These are phyloP conservation scores for Peromyscus nudipes DNA, from an alignment of 2,797 vertebrate genomes.

Conservation along the genomic window DNA sequence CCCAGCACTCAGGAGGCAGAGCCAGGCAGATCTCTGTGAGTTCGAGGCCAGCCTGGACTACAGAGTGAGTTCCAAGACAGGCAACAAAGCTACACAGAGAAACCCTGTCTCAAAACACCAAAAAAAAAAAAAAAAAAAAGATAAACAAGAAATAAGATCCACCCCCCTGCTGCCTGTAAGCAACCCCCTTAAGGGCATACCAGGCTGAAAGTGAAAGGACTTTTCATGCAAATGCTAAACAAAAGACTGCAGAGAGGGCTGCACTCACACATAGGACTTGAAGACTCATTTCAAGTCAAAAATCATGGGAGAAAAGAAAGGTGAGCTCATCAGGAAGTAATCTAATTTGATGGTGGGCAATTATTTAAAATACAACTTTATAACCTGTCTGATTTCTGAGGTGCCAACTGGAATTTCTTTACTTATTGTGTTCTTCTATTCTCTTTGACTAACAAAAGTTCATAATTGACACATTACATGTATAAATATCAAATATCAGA, in stretches of 20 bases:
- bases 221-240: background rate
- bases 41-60: too few relatives aligned
- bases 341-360: background rate
- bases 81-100: too few relatives aligned
- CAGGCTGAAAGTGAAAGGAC: background rate
- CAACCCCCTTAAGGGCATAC: background rate
- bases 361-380: background rate
- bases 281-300: background rate
- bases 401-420: background rate
- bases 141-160: background rate
- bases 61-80: too few relatives aligned
- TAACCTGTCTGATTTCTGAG: background rate
- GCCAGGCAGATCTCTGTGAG: too few relatives aligned
- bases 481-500: background rate
- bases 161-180: background rate
- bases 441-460: background rate
- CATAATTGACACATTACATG: background rate
- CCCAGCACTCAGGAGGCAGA: too few relatives aligned
- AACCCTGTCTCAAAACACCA: too few relatives aligned
- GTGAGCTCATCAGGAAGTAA: background rate
- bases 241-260: background rate
- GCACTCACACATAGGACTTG: background rate
- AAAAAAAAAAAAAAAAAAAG: too few relatives aligned
- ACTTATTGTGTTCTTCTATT: background rate
- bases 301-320: background rate